A percentile compares a stretch with the other conserved stretches of the same genome.
Conservation (phyloP, 2,113 vertebrate genomes). For the Passerina amoena region DNA sequence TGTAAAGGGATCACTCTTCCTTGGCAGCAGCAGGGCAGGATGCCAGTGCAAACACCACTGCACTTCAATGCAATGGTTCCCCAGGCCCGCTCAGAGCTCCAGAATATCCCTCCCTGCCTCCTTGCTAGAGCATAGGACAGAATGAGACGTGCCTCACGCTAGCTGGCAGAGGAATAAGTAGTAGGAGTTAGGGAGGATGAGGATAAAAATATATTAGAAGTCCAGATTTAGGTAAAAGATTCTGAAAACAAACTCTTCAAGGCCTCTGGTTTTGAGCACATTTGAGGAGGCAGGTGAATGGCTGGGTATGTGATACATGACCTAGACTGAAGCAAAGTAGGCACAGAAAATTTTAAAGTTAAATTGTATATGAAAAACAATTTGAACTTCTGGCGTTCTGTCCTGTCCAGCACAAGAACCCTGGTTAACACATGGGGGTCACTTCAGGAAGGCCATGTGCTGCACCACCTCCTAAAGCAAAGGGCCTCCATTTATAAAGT, state of each 20-base stretch:
- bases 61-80: not conserved
- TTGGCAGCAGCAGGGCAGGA: not conserved
- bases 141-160: not conserved
- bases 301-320: not conserved
- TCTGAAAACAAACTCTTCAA: not conserved
- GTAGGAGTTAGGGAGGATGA: not conserved
- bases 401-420: not conserved
- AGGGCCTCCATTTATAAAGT: fast-evolving
- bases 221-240: not conserved
- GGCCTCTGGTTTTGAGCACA: not conserved
- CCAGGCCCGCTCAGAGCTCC: not conserved
- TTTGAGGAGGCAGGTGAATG: not conserved
- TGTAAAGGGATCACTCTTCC: not conserved
- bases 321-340: not conserved
- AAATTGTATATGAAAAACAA: not conserved
- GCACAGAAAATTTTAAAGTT: not conserved
- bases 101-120: not conserved
- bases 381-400: not conserved
- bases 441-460: not conserved
- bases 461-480: not conserved
- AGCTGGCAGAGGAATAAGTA: not conserved
- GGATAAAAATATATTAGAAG: not conserved
- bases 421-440: not conserved
- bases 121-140: not conserved
- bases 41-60: not conserved